Evolutionary conservation across 1,140 invertebrate species (phyloP).

Genomic region (Gonatopus flavifemur): DNA sequence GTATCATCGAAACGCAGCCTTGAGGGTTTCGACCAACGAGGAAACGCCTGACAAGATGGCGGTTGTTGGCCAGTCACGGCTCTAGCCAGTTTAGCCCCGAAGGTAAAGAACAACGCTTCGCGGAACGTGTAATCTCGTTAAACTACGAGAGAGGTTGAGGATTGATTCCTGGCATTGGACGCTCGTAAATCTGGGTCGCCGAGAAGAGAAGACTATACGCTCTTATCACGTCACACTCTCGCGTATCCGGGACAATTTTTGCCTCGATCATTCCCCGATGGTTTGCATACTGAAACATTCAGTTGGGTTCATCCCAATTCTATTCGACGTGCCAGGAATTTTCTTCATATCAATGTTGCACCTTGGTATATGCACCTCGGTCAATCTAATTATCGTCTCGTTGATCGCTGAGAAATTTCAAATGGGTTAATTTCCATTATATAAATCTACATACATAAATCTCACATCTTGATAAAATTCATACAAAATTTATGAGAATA

Average conservation of each 20-base stretch:
- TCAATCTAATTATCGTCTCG: too few species aligned
- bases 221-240: constrained; percentile 33
- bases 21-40: constrained; percentile 23
- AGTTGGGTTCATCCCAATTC: too few species aligned
- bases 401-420: too few species aligned
- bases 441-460: too few species aligned
- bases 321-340: too few species aligned
- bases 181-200: constrained; percentile 35
- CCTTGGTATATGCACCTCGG: too few species aligned
- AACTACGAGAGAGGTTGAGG: constrained; percentile 34
- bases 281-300: too few species aligned
- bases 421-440: too few species aligned
- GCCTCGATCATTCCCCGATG: background rate
- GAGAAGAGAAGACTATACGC: constrained; percentile 14
- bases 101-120: constrained; percentile 18
- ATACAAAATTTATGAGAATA: too few species aligned
- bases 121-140: constrained; percentile 42
- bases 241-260: background rate
- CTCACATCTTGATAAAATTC: too few species aligned
- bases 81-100: constrained; percentile 23
- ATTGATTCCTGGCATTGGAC: constrained; percentile 45
- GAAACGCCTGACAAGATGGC: constrained; percentile 39
- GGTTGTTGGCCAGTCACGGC: constrained; percentile 7
- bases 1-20: constrained; percentile 33
- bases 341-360: too few species aligned